Percentiles rank a stretch among this genome's conserved stretches.
These are phyloP conservation scores for Mandrillus leucophaeus DNA, from an alignment of 2,113 vertebrate species.

Conservation along the genomic window DNA sequence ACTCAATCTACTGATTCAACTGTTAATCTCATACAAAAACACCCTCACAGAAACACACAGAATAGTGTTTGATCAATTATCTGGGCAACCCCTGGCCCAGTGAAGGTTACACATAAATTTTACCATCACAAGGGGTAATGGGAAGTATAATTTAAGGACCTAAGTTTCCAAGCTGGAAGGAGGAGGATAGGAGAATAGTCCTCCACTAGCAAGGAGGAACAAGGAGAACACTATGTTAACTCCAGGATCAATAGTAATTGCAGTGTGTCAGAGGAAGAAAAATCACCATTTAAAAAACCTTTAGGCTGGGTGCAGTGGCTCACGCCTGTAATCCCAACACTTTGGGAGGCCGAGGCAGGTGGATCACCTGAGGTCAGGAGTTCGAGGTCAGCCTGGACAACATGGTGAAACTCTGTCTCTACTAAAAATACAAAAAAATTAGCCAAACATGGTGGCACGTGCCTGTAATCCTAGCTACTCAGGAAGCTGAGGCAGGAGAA, in stretches of 20 bases:
- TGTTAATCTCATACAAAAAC: background rate
- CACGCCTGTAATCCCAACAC: no score
- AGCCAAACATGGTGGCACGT: no score
- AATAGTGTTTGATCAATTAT: background rate
- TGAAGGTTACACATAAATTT: background rate
- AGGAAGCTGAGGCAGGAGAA: no score
- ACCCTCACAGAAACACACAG: background rate
- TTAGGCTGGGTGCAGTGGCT: no score
- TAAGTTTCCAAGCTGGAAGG: background rate
- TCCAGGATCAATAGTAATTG: background rate
- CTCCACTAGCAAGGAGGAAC: background rate
- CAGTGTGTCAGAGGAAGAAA: background rate
- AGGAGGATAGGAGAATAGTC: background rate
- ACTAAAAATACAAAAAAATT: no score
- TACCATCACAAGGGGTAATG: background rate
- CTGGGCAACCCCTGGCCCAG: background rate
- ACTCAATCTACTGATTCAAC: background rate
- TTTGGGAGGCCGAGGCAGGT: no score
- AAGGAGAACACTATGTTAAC: background rate
- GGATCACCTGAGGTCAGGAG: no score
- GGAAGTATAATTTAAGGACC: background rate
- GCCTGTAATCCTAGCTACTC: no score
- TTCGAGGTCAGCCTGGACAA: no score
- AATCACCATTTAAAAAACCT: background rate
- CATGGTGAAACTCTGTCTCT: no score